Conservation (phyloP, 2,888 invertebrate genomes). For the Archips xylosteana region DNA sequence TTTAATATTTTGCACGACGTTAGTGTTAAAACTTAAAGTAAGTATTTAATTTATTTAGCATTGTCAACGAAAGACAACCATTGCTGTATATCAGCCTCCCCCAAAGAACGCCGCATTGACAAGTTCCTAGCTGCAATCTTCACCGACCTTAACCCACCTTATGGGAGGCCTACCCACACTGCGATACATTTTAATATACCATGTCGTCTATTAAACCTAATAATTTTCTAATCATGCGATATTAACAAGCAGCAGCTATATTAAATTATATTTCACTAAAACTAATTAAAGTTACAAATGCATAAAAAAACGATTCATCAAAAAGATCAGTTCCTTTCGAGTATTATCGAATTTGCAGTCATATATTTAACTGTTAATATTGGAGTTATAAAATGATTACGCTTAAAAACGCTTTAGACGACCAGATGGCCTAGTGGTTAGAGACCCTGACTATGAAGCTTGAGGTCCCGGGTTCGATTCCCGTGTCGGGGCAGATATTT, state of each 20-base stretch:
- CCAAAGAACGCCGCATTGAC: too few relatives aligned
- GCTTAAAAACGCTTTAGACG: too few relatives aligned
- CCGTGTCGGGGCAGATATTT: too few relatives aligned
- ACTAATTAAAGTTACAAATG: conserved; percentile 6
- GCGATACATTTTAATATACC: not conserved
- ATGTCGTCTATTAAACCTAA: not conserved
- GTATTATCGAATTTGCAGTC: conserved; percentile 11
- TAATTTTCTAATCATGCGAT: not conserved
- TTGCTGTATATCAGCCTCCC: too few relatives aligned
- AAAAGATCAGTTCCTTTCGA: not conserved
- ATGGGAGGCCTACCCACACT: too few relatives aligned
- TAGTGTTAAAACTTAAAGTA: not conserved
- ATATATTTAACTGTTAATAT: not conserved
- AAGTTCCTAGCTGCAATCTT: too few relatives aligned
- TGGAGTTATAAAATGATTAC: not conserved
- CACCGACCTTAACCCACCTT: too few relatives aligned
- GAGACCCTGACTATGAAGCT: too few relatives aligned
- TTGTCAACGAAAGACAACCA: too few relatives aligned
- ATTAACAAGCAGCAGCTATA: not conserved
- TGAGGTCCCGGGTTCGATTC: too few relatives aligned
- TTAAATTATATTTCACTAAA: not conserved
- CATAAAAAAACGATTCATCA: conserved; percentile 1
- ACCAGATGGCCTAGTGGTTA: too few relatives aligned
- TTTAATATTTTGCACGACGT: not conserved
- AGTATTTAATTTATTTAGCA: not conserved